These are phyloP conservation scores for Rhabdomys dilectus DNA, from an alignment of 2,113 vertebrate genomes.

Conservation along the genomic window DNA sequence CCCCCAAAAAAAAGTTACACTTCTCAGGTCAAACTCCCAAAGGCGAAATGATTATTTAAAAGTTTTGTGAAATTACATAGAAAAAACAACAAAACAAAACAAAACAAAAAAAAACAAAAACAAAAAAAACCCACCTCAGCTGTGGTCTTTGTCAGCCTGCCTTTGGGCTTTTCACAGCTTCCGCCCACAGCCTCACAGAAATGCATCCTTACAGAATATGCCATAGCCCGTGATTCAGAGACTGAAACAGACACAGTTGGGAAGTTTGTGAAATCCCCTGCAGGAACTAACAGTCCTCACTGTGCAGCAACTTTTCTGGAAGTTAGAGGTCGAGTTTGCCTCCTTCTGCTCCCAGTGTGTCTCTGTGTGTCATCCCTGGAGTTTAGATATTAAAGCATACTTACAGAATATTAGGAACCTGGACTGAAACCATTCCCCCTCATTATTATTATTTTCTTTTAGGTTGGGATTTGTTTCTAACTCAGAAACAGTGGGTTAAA, in stretches of 20 bases:
- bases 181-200: not conserved
- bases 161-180: slow-evolving; percentile 45
- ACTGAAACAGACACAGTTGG: not conserved
- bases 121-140: not conserved
- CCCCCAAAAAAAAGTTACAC: not conserved
- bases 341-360: not conserved
- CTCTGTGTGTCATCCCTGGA: not conserved
- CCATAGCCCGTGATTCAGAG: not conserved
- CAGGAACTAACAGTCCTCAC: not conserved
- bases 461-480: not conserved
- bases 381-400: not conserved
- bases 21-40: not conserved
- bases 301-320: not conserved
- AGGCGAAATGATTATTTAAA: slow-evolving; percentile 33
- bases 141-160: not conserved
- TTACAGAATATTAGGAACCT: not conserved
- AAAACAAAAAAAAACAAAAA: no score
- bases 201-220: slow-evolving; percentile 22
- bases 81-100: no score
- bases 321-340: not conserved
- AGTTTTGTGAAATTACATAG: slow-evolving; percentile 28
- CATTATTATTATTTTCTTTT: not conserved
- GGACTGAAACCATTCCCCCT: not conserved
- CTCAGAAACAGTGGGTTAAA: not conserved
- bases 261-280: not conserved